Base-by-base conservation (phyloP, 2,888 invertebrate species). In the Mayetiola destructor region DNA sequence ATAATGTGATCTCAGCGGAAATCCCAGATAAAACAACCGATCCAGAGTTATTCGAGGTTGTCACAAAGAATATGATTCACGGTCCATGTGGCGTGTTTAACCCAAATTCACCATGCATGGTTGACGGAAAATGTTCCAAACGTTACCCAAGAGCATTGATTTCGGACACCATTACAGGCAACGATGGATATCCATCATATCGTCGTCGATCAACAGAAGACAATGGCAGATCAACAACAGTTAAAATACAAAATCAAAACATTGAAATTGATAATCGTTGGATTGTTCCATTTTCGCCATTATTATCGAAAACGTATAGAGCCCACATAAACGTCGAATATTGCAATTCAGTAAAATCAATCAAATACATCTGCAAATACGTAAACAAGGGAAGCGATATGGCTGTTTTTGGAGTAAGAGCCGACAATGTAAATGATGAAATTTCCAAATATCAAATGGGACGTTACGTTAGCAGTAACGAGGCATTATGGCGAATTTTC, bases 321-420 rank as follows among this genome's bases (percentile, higher is more conserved):
- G 65, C 66, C 1, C 69, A 71, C 59, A 66, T 67, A 14, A 71
- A 72, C 61, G 68, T 72, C 14, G 71, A 73, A 59, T 66, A 56
- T 58, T 74, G 72, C 59, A 66, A 64, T 62, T 72, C 70, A 0
- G 68, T 74, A 0, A 69, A 71, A 60, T 63, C 65, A 0, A 69
- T 71, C 18, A 70, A 70, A 64, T 70, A 70, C 58, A 64, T 71
- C 60, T 68, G 67, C 60, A 70, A 72, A 62, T 73, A 73, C 62
- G 66, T 73, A 30, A 68, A 64, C 56, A 72, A 73, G 67, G 69
- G 69, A 21, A 67, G 66, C 59, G 68, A 70, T 60, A 66, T 67
- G 67, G 66, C 68, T 58, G 64, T 66, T 56, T 66, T 67, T 62
- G 64, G 63, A 60, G 59, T 66, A 42, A 62, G 58, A 59, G 59